These are phyloP conservation scores for Etheostoma perlongum DNA, from an alignment of 2,797 vertebrate species.

Conservation along the genomic window DNA sequence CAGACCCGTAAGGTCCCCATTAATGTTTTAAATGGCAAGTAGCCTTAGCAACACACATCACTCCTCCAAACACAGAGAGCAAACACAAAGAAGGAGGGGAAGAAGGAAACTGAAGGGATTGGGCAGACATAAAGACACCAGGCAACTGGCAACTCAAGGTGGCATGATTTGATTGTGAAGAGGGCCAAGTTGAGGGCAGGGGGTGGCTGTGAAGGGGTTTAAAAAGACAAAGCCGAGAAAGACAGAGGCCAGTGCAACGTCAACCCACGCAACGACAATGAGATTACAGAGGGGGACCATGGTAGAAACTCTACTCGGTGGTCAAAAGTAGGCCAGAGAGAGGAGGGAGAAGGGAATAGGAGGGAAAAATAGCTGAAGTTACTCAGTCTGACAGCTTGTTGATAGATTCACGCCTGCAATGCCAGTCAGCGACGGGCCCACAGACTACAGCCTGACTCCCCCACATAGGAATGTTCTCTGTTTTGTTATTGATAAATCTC, in stretches of 20 bases:
- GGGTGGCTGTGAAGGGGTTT: not conserved
- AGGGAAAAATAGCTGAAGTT: constrained; percentile 35
- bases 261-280: not conserved
- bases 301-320: constrained; percentile 16
- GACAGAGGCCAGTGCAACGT: not conserved
- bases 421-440: constrained; percentile 51
- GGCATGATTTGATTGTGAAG: constrained; percentile 45
- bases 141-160: constrained; percentile 24
- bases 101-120: constrained; percentile 7
- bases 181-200: constrained; percentile 34
- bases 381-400: constrained; percentile 67
- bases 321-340: constrained; percentile 32
- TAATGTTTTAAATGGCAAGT: constrained; percentile 88
- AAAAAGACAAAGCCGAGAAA: constrained; percentile 14
- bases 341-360: constrained; percentile 21
- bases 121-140: constrained; percentile 32
- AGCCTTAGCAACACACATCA: constrained; percentile 60
- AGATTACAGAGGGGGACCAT: not conserved
- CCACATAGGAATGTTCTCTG: constrained; percentile 58
- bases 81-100: constrained; percentile 11
- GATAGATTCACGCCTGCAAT: constrained; percentile 62
- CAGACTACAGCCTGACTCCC: constrained; percentile 64
- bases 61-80: constrained; percentile 41
- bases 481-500: constrained; percentile 68
- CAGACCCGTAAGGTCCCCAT: constrained; percentile 84